phyloP scores from a whole-genome alignment of 30 jellyfish, hydroid and myxozoan genomes.

The Turritopsis rubra region DNA sequence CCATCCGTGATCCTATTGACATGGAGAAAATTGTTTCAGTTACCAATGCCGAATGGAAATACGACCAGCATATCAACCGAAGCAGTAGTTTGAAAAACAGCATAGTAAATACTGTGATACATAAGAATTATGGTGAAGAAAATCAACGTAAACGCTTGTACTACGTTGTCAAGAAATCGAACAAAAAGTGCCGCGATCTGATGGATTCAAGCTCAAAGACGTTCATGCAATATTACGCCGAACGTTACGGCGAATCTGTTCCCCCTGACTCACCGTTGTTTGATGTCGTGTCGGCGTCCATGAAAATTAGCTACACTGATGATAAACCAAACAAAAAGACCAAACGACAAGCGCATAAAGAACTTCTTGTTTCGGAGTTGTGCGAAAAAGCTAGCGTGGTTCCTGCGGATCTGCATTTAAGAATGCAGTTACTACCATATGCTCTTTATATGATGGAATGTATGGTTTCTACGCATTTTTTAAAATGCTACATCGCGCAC shows the following conservation, averaged over 20 bases:
- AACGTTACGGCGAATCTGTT: slow-evolving; percentile 29
- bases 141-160: slow-evolving; percentile 5
- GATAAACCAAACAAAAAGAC: slow-evolving; percentile 21
- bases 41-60: neutral
- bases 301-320: slow-evolving; percentile 20
- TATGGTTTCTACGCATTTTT: slow-evolving; percentile 39
- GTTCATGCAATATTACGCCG: slow-evolving; percentile 46
- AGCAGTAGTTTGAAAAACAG: neutral
- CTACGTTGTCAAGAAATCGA: slow-evolving; percentile 34
- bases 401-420: slow-evolving; percentile 73
- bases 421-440: slow-evolving; percentile 48
- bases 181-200: neutral
- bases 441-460: slow-evolving; percentile 47
- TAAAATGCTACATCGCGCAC: slow-evolving; percentile 13
- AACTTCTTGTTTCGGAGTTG: slow-evolving; percentile 54
- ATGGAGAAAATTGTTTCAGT: neutral
- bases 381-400: slow-evolving; percentile 31
- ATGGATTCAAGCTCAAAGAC: slow-evolving; percentile 39
- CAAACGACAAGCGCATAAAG: slow-evolving; percentile 10
- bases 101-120: slow-evolving; percentile 38
- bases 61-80: too few species aligned
- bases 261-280: slow-evolving; percentile 36
- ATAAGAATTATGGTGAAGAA: slow-evolving; percentile 34
- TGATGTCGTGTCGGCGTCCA: slow-evolving; percentile 32
- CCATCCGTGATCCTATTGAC: neutral